Evolutionary conservation across 2,888 invertebrate genomes (phyloP), one percentile per base, ranked within the genome.

Genomic region (Sesia bembeciformis): DNA sequence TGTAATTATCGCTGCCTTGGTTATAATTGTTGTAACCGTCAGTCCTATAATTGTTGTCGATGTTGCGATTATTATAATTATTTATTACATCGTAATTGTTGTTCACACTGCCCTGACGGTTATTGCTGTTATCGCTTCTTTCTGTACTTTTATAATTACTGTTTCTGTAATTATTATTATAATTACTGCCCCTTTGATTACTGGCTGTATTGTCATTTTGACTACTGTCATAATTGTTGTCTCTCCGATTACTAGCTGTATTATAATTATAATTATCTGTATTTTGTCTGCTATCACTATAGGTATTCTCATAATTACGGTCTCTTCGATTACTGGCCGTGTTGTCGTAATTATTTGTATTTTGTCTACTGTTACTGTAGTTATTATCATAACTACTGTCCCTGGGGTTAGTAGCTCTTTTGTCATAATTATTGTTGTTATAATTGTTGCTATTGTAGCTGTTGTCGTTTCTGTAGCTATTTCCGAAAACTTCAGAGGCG

Each of bases 401-500:
- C 7, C 46, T 46, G 4, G 7, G 4, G 4, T 6, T 46, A 8
- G 46, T 8, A 4, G 23, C 3, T 46, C 46, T n/a, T 8, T 46
- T 23, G 23, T 23, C 46, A 23, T 46, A 46, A 46, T 8, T 46
- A 46, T 3, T 43, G 50, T 50, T 50, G 38, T 50, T 50, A 38
- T 38, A 8, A 39, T 50, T 50, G 5, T 4, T 7, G 5, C 38
- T 7, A 7, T 39, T 8, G 7, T 50, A 7, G 38, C 38, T 50
- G 4, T 50, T 50, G 39, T 50, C 38, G 38, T 39, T 50, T 3
- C 39, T 8, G 38, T 23, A 4, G 7, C 38, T 50, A 7, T 3
- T 40, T 52, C 56, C 58, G 54, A 66, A 72, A 0, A 65, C 57
- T 2, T 68, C 65, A 4, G 72, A 64, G 0, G 73, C 60, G 5